phyloP scores from a whole-genome alignment of 2,888 invertebrate genomes.

The Rhodophaea formosa region DNA sequence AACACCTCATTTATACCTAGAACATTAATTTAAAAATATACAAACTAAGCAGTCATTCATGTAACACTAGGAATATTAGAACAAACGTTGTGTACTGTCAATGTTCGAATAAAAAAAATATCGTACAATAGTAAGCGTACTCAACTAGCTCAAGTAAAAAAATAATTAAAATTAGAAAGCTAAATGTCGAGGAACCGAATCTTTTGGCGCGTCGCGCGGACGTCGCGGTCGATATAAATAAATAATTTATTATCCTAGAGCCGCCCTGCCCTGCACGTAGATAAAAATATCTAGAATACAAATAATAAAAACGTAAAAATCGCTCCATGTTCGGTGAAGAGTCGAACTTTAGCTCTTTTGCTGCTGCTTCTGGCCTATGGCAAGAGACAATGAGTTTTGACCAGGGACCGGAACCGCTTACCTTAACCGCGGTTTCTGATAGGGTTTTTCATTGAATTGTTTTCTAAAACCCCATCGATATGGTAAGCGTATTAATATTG shows the following conservation, averaged over 20 bases:
- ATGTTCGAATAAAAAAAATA: constrained; percentile 55
- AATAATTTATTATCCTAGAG: constrained; percentile 34
- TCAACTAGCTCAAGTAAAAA: constrained; percentile 67
- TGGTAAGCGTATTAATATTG: too few relatives aligned
- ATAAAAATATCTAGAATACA: background rate
- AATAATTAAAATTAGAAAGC: constrained; percentile 54
- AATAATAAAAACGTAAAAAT: background rate
- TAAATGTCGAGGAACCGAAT: constrained; percentile 30
- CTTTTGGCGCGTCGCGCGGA: constrained; percentile 16
- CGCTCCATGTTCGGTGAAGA: background rate
- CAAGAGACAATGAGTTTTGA: too few relatives aligned
- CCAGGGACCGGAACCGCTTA: too few relatives aligned
- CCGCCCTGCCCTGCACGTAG: constrained; percentile 14
- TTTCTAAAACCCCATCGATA: too few relatives aligned
- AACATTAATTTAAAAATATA: constrained; percentile 70
- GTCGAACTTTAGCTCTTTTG: background rate
- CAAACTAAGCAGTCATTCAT: constrained; percentile 79
- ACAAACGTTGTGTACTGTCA: constrained; percentile 53
- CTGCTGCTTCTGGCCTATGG: too few relatives aligned
- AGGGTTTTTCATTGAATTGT: too few relatives aligned
- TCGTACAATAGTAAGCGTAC: constrained; percentile 77
- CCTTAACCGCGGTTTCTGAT: too few relatives aligned
- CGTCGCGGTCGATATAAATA: constrained; percentile 28
- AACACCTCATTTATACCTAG: constrained; percentile 58
- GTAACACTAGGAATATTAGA: constrained; percentile 68